Percentiles rank a stretch among this genome's conserved stretches.
phyloP scores from a whole-genome alignment of 2,888 invertebrate species.

The Rambutsinella grinnellia region DNA sequence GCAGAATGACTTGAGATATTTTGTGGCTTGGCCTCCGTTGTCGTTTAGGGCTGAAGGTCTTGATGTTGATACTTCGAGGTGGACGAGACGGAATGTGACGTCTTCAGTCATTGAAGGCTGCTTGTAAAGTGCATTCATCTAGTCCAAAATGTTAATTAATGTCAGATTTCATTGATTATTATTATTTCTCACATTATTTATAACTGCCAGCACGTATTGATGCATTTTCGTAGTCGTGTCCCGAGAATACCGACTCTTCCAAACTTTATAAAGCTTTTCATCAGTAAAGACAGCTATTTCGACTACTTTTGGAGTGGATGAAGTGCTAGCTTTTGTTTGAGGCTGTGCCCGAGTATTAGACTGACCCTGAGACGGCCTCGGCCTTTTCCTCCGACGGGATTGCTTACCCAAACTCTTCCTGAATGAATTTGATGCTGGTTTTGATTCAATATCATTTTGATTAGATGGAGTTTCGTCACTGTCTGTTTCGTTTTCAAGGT shows the following conservation, averaged over 20 bases:
- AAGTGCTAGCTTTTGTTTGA: no score
- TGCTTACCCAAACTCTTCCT: no score
- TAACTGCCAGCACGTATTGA: conserved; percentile 33
- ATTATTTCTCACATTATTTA: conserved; percentile 49
- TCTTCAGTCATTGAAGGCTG: conserved; percentile 41
- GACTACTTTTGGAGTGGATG: conserved; percentile 22
- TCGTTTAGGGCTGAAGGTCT: conserved; percentile 17
- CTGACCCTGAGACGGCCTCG: no score
- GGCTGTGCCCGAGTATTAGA: no score
- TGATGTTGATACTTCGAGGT: conserved; percentile 40
- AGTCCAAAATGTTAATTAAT: neutral
- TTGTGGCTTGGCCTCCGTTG: conserved; percentile 15
- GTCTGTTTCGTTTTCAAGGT: no score
- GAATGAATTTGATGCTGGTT: no score
- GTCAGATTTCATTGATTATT: no score
- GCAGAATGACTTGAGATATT: conserved; percentile 53
- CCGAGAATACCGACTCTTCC: conserved; percentile 28
- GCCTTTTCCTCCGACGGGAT: no score
- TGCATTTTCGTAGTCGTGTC: conserved; percentile 38
- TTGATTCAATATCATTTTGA: no score
- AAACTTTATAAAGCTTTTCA: conserved; percentile 18
- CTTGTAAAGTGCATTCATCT: conserved; percentile 58
- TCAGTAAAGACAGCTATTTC: conserved; percentile 59
- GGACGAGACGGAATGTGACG: conserved; percentile 42
- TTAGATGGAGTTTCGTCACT: no score